These are phyloP conservation scores for Eriocheir sinensis DNA, from an alignment of 1,140 invertebrate species.

Conservation along the genomic window DNA sequence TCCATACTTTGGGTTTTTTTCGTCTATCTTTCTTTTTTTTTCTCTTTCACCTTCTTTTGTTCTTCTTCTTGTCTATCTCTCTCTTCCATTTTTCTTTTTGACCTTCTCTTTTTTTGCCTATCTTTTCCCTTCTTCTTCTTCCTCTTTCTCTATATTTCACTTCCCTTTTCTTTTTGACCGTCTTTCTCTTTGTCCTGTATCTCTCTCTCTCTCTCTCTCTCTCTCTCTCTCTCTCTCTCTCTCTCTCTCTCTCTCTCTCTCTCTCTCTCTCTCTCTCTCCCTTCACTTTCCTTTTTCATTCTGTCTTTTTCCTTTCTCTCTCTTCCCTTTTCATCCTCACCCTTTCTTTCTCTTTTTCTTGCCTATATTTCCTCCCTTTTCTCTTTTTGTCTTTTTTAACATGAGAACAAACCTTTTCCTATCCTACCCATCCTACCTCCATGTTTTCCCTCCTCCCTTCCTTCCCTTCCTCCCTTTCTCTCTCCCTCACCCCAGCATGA, in stretches of 20 bases:
- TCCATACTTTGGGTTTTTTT: neutral
- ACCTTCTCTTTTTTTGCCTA: conserved; percentile 37
- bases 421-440: too few species aligned
- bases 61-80: neutral
- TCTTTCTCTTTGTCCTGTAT: neutral
- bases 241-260: neutral
- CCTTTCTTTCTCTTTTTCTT: too few species aligned
- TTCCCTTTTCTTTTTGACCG: too few species aligned
- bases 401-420: too few species aligned
- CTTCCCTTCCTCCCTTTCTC: too few species aligned
- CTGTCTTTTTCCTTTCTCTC: too few species aligned
- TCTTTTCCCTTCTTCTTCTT: conserved; percentile 49
- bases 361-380: too few species aligned
- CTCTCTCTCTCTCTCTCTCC: neutral
- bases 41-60: neutral
- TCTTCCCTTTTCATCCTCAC: too few species aligned
- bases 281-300: too few species aligned
- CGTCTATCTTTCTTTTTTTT: neutral
- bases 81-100: neutral
- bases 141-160: neutral
- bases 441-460: too few species aligned
- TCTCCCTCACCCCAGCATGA: too few species aligned
- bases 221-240: conserved; percentile 37
- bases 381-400: too few species aligned
- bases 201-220: conserved; percentile 40